Base-by-base conservation (phyloP, 2,797 vertebrate genomes). In the Lepilemur septentrionalis region DNA sequence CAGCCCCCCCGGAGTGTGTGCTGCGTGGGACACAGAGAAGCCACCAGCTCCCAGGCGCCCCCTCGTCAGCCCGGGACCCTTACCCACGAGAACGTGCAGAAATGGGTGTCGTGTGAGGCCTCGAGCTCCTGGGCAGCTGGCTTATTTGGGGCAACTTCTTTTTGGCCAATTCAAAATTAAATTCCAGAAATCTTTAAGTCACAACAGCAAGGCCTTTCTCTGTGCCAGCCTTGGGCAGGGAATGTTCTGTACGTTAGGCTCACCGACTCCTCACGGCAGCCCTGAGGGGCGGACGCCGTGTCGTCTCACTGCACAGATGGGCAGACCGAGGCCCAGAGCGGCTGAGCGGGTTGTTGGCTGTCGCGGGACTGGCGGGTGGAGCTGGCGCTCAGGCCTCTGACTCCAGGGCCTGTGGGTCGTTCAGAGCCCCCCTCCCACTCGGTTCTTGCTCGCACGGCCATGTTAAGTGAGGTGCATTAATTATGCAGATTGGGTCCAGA, bases 171-270 rank as follows among this genome's bases (percentile, higher is more conserved):
- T 28, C 22, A 30, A 7, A 41, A 30, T 4, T 25, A n/a, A 50
- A 12, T 3, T 35, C 46, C 12, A 2, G 69, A 67, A 28, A 7
- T 32, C 6, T 32, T 8, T 28, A 23, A 32, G 11, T 38, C 6
- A 12, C 12, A 5, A 6, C 0, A 5, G 4, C 3, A 0, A 20
- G 1, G 70, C 18, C 18, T 57, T 0, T 2, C 17, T 32, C 57
- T 13, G 46, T 28, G 41, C n/a, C 18, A 10, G 67, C 50, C 9
- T 2, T 2, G 3, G 9, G 1, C 50, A 6, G 0, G 1, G 22
- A 18, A 18, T 5, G 41, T 11, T 15, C 1, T 43, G 7, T 0
- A 1, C 72, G 46, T 61, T 30, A 20, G 4, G 7, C 17, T 32
- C 22, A 14, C 25, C 28, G 5, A 15, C 4, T 23, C 15, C 9